Percentiles rank a stretch among this genome's conserved stretches.
phyloP scores from a whole-genome alignment of 2,113 vertebrate species.

The Paedocypris sp. region DNA sequence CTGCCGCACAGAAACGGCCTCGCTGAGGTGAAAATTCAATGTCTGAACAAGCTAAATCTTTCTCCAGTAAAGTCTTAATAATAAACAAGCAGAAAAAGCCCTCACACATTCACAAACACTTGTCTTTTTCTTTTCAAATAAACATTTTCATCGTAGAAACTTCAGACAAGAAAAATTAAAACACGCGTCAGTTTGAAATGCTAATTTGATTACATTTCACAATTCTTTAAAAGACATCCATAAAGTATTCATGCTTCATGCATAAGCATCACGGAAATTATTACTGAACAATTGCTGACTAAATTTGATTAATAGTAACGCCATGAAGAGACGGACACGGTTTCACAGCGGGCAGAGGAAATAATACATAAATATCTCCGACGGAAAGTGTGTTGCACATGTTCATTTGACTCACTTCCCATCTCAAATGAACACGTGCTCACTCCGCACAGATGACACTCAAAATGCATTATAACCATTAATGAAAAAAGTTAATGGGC shows the following conservation, averaged over 20 bases:
- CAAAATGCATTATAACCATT: conserved; percentile 97
- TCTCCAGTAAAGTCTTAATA: not conserved
- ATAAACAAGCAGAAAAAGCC: too few species aligned
- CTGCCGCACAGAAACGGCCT: not conserved
- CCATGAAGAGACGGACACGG: conserved; percentile 6
- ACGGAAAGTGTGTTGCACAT: conserved; percentile 11
- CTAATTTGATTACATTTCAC: too few species aligned
- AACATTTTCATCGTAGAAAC: too few species aligned
- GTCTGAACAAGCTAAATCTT: conserved; percentile 10
- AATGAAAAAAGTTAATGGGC: conserved; percentile 99
- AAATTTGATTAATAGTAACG: conserved; percentile 15
- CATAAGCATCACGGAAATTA: not conserved
- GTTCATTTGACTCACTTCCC: conserved; percentile 12
- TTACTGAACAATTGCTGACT: conserved; percentile 4
- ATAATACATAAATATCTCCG: conserved; percentile 15
- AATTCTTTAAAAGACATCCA: too few species aligned
- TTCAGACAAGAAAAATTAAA: too few species aligned
- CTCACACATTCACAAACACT: not conserved
- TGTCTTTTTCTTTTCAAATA: too few species aligned
- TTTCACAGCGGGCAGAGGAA: conserved; percentile 14
- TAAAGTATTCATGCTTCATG: not conserved
- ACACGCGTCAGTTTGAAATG: too few species aligned
- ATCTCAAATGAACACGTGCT: conserved; percentile 48
- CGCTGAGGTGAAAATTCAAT: conserved; percentile 17
- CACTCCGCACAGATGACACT: conserved; percentile 74